phyloP scores from a whole-genome alignment of 2,888 invertebrate genomes.

The Drosophila koepferae region DNA sequence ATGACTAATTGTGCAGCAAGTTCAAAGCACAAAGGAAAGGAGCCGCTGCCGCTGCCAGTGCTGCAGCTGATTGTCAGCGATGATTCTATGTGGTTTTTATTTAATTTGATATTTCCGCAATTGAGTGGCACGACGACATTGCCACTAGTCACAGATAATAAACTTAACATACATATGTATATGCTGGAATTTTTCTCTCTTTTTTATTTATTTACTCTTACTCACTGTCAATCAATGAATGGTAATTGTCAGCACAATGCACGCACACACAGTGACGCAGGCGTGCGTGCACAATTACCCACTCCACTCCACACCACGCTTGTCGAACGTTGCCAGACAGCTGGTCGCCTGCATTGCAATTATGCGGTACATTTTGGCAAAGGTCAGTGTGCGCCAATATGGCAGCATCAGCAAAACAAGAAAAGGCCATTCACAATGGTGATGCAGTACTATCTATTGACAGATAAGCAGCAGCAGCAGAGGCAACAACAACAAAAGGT shows the following conservation, averaged over 20 bases:
- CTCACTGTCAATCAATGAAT: conserved; percentile 50
- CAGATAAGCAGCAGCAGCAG: conserved; percentile 8
- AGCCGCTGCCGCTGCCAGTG: background rate
- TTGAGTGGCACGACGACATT: conserved; percentile 69
- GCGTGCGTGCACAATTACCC: conserved; percentile 17
- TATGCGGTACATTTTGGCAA: conserved; percentile 45
- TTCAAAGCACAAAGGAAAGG: conserved; percentile 34
- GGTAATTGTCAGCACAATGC: conserved; percentile 42
- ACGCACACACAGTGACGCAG: conserved; percentile 5
- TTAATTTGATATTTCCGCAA: conserved; percentile 85
- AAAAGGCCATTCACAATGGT: conserved; percentile 31
- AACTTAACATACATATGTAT: conserved; percentile 9
- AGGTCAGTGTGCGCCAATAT: conserved; percentile 44
- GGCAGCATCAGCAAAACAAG: conserved; percentile 21
- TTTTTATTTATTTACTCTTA: conserved; percentile 24
- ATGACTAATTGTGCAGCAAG: conserved; percentile 63
- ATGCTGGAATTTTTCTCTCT: conserved; percentile 15
- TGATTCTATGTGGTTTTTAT: conserved; percentile 46
- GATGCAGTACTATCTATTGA: conserved; percentile 59
- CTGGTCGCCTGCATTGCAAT: conserved; percentile 47
- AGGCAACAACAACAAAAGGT: conserved; percentile 14
- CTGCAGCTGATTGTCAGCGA: conserved; percentile 29
- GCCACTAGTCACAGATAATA: conserved; percentile 44
- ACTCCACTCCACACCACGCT: background rate
- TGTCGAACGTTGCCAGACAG: conserved; percentile 48